A percentile compares a stretch with the other conserved stretches of the same genome.
Evolutionary conservation across 2,888 invertebrate species (phyloP).

Genomic region (Ochropleura leucogaster): DNA sequence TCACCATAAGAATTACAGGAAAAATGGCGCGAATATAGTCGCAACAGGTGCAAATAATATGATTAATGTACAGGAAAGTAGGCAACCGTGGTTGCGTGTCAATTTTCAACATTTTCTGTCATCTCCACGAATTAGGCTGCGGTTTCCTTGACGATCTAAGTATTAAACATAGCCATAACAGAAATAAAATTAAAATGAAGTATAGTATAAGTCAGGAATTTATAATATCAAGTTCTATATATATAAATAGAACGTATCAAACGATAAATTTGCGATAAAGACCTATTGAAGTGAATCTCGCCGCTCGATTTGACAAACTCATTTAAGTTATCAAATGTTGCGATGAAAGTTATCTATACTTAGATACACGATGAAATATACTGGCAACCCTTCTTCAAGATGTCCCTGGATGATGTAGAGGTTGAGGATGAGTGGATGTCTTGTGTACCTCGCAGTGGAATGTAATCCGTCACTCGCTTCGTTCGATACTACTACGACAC

Average conservation of each 20-base stretch:
- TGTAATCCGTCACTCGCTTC: constrained; percentile 25
- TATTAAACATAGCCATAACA: background rate
- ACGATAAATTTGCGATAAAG: constrained; percentile 16
- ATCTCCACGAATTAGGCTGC: background rate
- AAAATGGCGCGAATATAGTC: constrained; percentile 58
- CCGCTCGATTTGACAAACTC: constrained; percentile 41
- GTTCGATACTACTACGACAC: constrained; percentile 18
- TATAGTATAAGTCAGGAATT: background rate
- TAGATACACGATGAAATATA: constrained; percentile 6
- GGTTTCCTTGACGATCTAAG: background rate
- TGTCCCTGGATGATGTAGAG: constrained; percentile 6
- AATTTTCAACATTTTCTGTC: constrained; percentile 37
- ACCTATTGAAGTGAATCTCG: constrained; percentile 28
- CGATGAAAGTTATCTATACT: constrained; percentile 20
- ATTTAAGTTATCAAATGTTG: constrained; percentile 44
- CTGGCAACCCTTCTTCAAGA: constrained; percentile 13
- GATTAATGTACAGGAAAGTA: constrained; percentile 69
- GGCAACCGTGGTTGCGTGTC: constrained; percentile 36
- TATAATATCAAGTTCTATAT: constrained; percentile 7
- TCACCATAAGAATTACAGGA: constrained; percentile 33
- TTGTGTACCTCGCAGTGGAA: constrained; percentile 12
- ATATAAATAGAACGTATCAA: constrained; percentile 12
- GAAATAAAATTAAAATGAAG: background rate
- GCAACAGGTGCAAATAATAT: constrained; percentile 75
- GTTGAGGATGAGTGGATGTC: constrained; percentile 22